These are phyloP conservation scores for Botia almorhae DNA, from an alignment of 2,797 vertebrate species.

Conservation along the genomic window DNA sequence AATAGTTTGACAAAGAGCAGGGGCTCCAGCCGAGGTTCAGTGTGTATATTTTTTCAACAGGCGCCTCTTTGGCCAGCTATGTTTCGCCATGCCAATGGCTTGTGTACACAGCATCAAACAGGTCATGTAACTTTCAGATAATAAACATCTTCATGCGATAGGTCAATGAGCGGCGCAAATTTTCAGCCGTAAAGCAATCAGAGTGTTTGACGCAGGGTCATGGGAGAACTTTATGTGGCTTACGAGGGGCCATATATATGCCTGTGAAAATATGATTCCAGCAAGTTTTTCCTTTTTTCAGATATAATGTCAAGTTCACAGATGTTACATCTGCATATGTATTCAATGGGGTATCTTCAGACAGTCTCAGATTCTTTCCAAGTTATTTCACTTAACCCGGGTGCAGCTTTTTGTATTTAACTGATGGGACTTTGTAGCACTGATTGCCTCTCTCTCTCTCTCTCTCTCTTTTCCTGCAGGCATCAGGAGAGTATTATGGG, in stretches of 20 bases:
- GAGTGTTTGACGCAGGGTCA: constrained; percentile 5
- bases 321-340: constrained; percentile 45
- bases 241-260: background rate
- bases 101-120: constrained; percentile 84
- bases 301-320: constrained; percentile 32
- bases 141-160: constrained; percentile 68
- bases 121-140: constrained; percentile 79
- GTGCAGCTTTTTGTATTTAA: constrained; percentile 22
- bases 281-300: background rate
- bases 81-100: constrained; percentile 84
- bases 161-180: constrained; percentile 60
- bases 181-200: constrained; percentile 44
- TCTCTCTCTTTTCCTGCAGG: constrained; percentile 22
- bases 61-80: constrained; percentile 91
- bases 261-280: constrained; percentile 23
- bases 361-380: constrained; percentile 30
- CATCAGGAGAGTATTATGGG: constrained; percentile 29
- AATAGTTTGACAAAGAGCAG: constrained; percentile 92
- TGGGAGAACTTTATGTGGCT: constrained; percentile 30
- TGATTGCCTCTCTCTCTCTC: constrained; percentile 11
- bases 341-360: constrained; percentile 21
- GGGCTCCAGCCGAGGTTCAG: constrained; percentile 82
- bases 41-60: constrained; percentile 99
- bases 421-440: background rate
- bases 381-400: constrained; percentile 17